Percentiles rank a stretch among this genome's conserved stretches.
Evolutionary conservation across 2,113 vertebrate genomes (phyloP).

Genomic region (Oreamnos americanus): DNA sequence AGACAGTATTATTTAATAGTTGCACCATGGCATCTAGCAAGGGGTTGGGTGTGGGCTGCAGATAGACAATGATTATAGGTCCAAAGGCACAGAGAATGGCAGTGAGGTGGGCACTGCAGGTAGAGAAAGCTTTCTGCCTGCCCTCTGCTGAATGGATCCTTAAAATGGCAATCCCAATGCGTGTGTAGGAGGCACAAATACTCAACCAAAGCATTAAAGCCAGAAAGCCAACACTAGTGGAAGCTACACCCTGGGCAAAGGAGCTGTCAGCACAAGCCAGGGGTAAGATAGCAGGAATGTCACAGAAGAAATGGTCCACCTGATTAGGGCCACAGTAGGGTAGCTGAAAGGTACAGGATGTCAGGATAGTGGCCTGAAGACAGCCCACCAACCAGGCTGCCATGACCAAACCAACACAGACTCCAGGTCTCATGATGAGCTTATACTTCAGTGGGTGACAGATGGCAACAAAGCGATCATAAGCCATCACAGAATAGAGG

Average conservation of each 20-base stretch:
- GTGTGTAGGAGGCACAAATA: slow-evolving; percentile 55
- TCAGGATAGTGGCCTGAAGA: slow-evolving; percentile 34
- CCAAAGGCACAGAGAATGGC: slow-evolving; percentile 64
- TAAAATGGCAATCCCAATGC: slow-evolving; percentile 42
- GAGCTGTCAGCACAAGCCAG: slow-evolving; percentile 45
- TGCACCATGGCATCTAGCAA: slow-evolving; percentile 9
- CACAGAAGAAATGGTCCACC: slow-evolving; percentile 67
- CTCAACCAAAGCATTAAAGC: slow-evolving; percentile 46
- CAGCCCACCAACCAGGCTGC: background rate
- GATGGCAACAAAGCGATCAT: slow-evolving; percentile 65
- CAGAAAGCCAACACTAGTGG: slow-evolving; percentile 41
- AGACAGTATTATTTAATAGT: slow-evolving; percentile 54
- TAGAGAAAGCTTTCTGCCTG: slow-evolving; percentile 65
- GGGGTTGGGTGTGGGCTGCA: slow-evolving; percentile 14
- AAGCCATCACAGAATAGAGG: slow-evolving; percentile 66
- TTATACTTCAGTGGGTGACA: slow-evolving; percentile 57
- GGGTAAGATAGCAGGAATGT: slow-evolving; percentile 61
- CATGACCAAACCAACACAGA: slow-evolving; percentile 21
- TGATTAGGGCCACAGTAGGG: slow-evolving; percentile 46
- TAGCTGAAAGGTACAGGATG: slow-evolving; percentile 42
- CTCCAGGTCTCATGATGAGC: slow-evolving; percentile 43
- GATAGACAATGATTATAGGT: slow-evolving; percentile 56
- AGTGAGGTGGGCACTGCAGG: slow-evolving; percentile 66
- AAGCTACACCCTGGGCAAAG: slow-evolving; percentile 9
- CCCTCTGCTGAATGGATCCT: slow-evolving; percentile 35